Evolutionary conservation across 2,797 vertebrate species (phyloP), one percentile per base, ranked within the genome.

Genomic region (Sebastes minor): DNA sequence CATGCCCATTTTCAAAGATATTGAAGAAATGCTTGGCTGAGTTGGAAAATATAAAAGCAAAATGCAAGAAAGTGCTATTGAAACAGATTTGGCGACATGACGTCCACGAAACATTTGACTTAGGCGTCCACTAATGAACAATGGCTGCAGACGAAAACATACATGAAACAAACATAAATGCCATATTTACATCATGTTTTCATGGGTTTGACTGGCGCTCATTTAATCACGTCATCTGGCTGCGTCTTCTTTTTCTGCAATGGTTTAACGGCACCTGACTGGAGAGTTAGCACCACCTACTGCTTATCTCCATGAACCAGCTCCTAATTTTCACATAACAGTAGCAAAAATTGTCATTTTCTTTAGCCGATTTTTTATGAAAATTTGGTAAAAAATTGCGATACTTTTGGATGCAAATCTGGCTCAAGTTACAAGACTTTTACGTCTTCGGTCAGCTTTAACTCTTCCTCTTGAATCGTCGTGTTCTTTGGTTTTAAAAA

Each of bases 321-420:
- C 25, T 59, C 14, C 25, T 42, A 42, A 42, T 42, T 0, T 9
- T 18, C 14, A 2, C 25, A 16, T 16, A 28, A 59, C 56, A 59
- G 25, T 18, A 18, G 25, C 42, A 46, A 16, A 16, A 42, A 38
- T 13, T 13, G 12, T 0, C 14, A 46, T 46, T 59, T 7, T 59
- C 0, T 25, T 25, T 25, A 1, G 22, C 1, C 0, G 1, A 25
- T 56, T 14, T 25, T 56, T 35, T 35, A 2, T 38, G 35, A 38
- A 38, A 23, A 55, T 22, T 55, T 46, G 16, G 14, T 4, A 0
- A 28, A 28, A 28, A 4, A 16, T 28, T 59, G 25, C 7, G 0
- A 28, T 16, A 28, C 4, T 28, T 28, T 28, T 0, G 1, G 7
- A 25, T 59, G 6, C 2, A 59, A 57, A 57, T 25, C 1, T 18